Conservation (phyloP, 2,113 vertebrate genomes). For the Eudyptes chrysolophus region DNA sequence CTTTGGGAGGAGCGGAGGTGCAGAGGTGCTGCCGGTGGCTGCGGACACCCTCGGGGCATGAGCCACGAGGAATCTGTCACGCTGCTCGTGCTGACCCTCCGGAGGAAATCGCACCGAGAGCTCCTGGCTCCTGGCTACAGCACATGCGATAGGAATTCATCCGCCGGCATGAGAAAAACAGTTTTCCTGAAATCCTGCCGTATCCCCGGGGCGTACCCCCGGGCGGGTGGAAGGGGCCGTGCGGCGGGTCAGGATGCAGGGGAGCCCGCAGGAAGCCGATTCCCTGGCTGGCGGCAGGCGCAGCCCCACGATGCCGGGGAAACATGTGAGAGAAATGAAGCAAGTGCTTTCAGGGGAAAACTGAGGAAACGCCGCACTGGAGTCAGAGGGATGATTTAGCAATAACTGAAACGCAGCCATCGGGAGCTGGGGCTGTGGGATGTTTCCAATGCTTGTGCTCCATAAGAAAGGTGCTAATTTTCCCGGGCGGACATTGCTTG, state of each 20-base stretch:
- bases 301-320: not conserved
- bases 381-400: not conserved
- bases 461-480: not conserved
- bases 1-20: not conserved
- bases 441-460: not conserved
- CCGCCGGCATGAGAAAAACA: not conserved
- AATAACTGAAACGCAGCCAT: not conserved
- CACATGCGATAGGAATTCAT: not conserved
- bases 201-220: not conserved
- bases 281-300: not conserved
- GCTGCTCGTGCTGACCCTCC: not conserved
- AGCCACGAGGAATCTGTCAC: too few species aligned
- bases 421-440: not conserved
- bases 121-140: not conserved
- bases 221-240: not conserved
- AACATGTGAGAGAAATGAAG: not conserved
- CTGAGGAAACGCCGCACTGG: not conserved
- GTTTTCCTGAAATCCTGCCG: not conserved
- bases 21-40: not conserved
- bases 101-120: not conserved
- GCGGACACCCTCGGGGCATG: not conserved
- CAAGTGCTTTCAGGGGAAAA: not conserved
- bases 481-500: rapidly evolving
- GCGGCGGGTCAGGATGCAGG: not conserved
- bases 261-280: not conserved